Base-by-base conservation (phyloP, 2,888 invertebrate genomes). In the Ceriagrion tenellum region DNA sequence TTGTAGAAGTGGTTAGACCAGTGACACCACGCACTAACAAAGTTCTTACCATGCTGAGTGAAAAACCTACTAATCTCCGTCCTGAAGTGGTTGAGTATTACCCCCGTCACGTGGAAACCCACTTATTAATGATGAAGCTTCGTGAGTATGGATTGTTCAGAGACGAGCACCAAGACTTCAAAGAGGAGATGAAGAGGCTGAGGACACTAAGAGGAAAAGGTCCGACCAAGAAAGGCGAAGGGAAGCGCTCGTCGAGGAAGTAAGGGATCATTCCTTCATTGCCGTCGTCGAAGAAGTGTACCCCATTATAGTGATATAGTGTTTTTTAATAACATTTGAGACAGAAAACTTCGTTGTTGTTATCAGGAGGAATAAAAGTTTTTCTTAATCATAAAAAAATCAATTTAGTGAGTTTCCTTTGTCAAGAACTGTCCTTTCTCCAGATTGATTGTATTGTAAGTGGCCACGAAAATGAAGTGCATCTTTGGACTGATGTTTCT, bases 81-180 rank as follows among this genome's bases (percentile, higher is more conserved):
- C 97, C 98, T 96, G 98, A 98, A 95, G 97, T 99, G 23, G 97
- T 98, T 0, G 97, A 98, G 95, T 99, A 99, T 97, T 99, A 99
- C 96, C 99, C 99, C 0, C 97, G 99, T 35, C 98, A 99, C 96
- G 97, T 98, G 1, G 98, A 99, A 97, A 98, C 98, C 0, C 97
- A 98, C 96, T 96, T 97, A 88, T 97, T 99, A 0, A 98, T 99
- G 98, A 97, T 97, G 96, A 97, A 98, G 96, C 97, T 99, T 74
- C 97, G 99, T 30, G 97, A 98, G 95, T 98, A 99, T 96, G 99
- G 99, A 0, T 97, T 99, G 10, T 99, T 97, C 95, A 96, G 97
- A 95, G 99, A 99, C 96, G 99, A 99, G 96, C 99, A 99, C 97
- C 97, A 98, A 96, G 99, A 99, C 97, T 99, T 99, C 96, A 98